Conservation (phyloP, 2,888 invertebrate genomes). For the Caenorhabditis sp. region DNA sequence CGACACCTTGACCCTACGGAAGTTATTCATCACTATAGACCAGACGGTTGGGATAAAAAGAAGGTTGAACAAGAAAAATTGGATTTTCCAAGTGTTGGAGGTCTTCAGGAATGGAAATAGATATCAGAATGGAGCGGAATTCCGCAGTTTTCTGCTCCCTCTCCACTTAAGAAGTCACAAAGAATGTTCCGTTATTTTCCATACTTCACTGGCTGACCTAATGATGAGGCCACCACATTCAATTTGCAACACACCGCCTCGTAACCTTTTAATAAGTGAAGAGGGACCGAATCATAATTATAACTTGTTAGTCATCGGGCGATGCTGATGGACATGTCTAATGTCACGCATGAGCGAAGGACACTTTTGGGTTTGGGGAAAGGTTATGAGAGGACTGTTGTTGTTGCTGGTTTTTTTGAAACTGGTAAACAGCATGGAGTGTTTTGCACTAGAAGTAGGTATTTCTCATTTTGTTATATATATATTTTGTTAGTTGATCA, state of each 20-base stretch:
- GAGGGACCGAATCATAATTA: constrained; percentile 30
- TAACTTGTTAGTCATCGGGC: constrained; percentile 33
- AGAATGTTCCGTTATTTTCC: neutral
- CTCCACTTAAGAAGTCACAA: neutral
- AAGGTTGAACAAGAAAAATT: neutral
- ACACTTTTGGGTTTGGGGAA: too few species aligned
- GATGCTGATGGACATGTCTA: constrained; percentile 5
- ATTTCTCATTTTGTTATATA: too few species aligned
- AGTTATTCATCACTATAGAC: constrained; percentile 31
- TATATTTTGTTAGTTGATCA: too few species aligned
- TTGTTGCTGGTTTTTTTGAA: too few species aligned
- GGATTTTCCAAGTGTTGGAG: neutral
- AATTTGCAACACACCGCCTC: constrained; percentile 7
- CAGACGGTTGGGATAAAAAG: neutral
- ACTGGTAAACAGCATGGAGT: too few species aligned
- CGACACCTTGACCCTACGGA: constrained; percentile 34
- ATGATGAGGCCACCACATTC: neutral
- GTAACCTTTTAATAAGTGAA: constrained; percentile 3
- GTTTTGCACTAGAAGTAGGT: too few species aligned
- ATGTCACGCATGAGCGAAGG: neutral
- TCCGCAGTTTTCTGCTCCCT: too few species aligned
- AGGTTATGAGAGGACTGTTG: too few species aligned
- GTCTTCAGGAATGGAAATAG: neutral
- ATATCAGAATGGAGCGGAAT: neutral
- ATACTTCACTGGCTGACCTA: neutral